Evolutionary conservation across 2,113 vertebrate species (phyloP).

Genomic region (Bambusicola thoracicus): DNA sequence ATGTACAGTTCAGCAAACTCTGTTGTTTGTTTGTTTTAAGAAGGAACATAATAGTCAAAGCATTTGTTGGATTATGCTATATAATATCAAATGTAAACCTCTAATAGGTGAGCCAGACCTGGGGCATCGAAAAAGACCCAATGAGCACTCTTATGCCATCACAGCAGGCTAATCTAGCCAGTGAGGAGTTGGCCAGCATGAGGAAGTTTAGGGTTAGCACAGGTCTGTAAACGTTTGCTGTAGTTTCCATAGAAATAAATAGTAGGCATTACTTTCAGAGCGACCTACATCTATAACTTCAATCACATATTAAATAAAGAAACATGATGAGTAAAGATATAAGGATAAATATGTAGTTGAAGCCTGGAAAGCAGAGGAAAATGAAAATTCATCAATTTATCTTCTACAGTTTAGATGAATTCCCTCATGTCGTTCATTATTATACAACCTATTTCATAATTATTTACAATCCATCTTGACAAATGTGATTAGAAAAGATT

Average conservation of each 20-base stretch:
- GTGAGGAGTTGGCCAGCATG: rapidly evolving
- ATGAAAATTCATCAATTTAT: background rate
- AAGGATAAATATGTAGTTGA: background rate
- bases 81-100: slow-evolving; percentile 45
- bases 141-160: background rate
- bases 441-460: slow-evolving; percentile 16
- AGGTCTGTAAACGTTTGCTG: background rate
- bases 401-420: background rate
- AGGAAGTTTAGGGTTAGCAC: background rate
- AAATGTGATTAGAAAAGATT: slow-evolving; percentile 42
- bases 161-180: background rate
- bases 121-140: slow-evolving; percentile 25
- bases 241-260: no score
- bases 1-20: background rate
- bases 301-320: background rate
- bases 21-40: slow-evolving; percentile 13
- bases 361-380: background rate
- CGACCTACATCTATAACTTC: background rate
- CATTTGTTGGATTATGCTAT: slow-evolving; percentile 46
- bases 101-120: background rate
- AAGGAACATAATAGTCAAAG: slow-evolving; percentile 14
- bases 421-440: background rate
- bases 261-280: background rate
- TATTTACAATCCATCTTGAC: slow-evolving; percentile 11
- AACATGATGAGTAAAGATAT: background rate